These are phyloP conservation scores for Phalanger gymnotis DNA, from an alignment of 2,797 vertebrate genomes.

Conservation along the genomic window DNA sequence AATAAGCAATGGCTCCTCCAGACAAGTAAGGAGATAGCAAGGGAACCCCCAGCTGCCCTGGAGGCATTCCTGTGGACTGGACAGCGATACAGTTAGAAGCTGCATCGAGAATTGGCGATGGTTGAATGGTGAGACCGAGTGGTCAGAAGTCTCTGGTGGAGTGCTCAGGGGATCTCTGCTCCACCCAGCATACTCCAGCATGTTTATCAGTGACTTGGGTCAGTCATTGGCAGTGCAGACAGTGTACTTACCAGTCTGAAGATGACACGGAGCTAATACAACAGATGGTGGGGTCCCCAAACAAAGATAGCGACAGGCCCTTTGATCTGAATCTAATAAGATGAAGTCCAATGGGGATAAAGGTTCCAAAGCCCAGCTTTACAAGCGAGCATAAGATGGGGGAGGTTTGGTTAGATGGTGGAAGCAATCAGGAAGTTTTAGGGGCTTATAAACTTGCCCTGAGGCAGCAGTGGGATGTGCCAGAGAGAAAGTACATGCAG, in stretches of 20 bases:
- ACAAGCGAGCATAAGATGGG: neutral
- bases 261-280: neutral
- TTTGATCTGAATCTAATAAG: no score
- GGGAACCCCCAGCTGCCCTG: no score
- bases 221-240: neutral
- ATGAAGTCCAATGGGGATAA: neutral
- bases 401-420: neutral
- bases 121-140: neutral
- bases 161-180: neutral
- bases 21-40: no score
- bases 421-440: neutral
- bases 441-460: neutral
- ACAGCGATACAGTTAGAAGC: neutral
- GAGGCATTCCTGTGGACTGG: neutral
- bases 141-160: neutral
- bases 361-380: neutral
- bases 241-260: neutral
- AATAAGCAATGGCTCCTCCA: no score
- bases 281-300: neutral
- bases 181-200: no score
- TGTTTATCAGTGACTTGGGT: neutral
- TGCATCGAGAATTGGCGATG: neutral
- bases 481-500: no score
- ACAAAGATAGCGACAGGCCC: no score
- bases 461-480: no score